These are phyloP conservation scores for Oncorhynchus kisutch DNA, from an alignment of 2,113 vertebrate genomes.

Conservation along the genomic window DNA sequence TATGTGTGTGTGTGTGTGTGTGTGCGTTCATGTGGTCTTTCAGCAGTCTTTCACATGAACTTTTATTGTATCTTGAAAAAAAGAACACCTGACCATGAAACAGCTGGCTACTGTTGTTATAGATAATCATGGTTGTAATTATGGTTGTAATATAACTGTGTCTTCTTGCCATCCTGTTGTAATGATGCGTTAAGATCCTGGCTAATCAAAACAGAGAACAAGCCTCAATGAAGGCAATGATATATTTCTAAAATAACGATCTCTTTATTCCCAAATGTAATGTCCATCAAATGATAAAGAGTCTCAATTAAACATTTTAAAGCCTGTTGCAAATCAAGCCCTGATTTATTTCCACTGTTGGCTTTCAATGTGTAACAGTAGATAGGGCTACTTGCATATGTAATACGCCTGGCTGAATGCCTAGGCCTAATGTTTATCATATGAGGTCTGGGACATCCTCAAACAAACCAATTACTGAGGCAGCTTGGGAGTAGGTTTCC, in stretches of 20 bases:
- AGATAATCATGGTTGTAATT: not conserved
- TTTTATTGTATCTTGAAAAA: not conserved
- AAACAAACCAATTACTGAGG: not conserved
- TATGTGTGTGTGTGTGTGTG: too few species aligned
- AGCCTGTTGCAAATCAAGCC: constrained; percentile 41
- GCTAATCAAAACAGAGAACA: constrained; percentile 13
- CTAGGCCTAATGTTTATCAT: constrained; percentile 14
- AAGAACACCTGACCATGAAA: not conserved
- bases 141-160: not conserved
- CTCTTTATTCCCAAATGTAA: constrained; percentile 24
- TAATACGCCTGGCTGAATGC: constrained; percentile 5
- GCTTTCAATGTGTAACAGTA: not conserved
- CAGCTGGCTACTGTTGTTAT: not conserved
- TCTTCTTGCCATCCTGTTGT: constrained; percentile 4
- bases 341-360: constrained; percentile 42
- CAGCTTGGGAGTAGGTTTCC: not conserved
- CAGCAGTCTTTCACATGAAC: too few species aligned
- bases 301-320: constrained; percentile 39
- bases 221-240: constrained; percentile 9
- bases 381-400: not conserved
- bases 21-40: too few species aligned
- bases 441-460: constrained; percentile 24
- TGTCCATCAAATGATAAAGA: constrained; percentile 32
- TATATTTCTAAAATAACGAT: constrained; percentile 22
- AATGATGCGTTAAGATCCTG: constrained; percentile 10